These are phyloP conservation scores for Macaria notata DNA, from an alignment of 2,888 invertebrate species.

Conservation along the genomic window DNA sequence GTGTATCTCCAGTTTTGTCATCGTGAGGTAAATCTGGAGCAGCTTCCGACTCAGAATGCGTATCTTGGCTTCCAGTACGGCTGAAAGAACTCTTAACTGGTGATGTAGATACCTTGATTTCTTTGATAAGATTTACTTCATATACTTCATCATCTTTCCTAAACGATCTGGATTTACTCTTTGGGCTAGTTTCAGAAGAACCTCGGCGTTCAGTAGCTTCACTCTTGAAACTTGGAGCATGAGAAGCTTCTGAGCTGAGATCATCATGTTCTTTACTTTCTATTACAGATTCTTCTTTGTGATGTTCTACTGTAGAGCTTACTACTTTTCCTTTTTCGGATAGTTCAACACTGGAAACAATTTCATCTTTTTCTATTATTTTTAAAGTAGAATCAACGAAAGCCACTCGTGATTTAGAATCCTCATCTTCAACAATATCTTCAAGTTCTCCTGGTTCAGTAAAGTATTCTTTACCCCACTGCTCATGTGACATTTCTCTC, in stretches of 20 bases:
- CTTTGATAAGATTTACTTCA: conserved; percentile 78
- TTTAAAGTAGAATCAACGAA: conserved; percentile 71
- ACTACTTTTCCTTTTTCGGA: conserved; percentile 75
- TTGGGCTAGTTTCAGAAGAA: conserved; percentile 70
- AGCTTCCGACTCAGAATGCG: conserved; percentile 80
- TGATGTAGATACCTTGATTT: conserved; percentile 78
- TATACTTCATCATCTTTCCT: conserved; percentile 77
- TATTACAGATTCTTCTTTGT: conserved; percentile 73
- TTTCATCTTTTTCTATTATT: conserved; percentile 74
- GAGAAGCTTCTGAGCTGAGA: conserved; percentile 74
- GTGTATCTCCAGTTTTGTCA: conserved; percentile 63
- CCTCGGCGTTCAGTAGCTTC: conserved; percentile 65
- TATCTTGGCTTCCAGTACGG: conserved; percentile 80
- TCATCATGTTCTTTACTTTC: conserved; percentile 78
- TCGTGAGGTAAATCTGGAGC: conserved; percentile 78
- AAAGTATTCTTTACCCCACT: conserved; percentile 81
- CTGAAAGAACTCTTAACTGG: conserved; percentile 77
- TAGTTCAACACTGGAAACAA: conserved; percentile 67
- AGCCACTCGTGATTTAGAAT: conserved; percentile 63
- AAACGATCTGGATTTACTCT: conserved; percentile 73
- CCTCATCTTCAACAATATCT: conserved; percentile 71
- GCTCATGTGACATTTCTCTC: conserved; percentile 76
- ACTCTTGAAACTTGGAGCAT: conserved; percentile 72
- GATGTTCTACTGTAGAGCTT: conserved; percentile 72
- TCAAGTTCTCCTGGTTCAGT: conserved; percentile 74